Conservation (phyloP, 1,140 invertebrate genomes). For the Bombus soroeensis region DNA sequence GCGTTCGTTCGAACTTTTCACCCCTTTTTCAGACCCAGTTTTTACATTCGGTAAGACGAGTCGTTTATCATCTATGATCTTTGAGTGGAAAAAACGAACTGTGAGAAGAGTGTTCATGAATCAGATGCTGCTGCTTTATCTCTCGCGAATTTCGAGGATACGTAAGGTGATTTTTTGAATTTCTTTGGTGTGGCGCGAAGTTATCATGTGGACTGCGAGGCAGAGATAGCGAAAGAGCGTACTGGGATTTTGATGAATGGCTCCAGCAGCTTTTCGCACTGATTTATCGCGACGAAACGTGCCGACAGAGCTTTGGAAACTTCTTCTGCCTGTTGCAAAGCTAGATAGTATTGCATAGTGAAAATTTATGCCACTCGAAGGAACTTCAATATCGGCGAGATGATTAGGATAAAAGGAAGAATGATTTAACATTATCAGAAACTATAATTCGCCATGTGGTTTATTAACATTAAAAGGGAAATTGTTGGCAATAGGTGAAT, state of each 20-base stretch:
- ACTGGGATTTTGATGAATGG: constrained; percentile 23
- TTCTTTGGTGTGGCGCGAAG: too few relatives aligned
- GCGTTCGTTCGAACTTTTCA: too few relatives aligned
- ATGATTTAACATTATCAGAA: not conserved
- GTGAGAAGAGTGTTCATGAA: not conserved
- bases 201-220: not conserved
- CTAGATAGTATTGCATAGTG: not conserved
- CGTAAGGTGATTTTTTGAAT: not conserved
- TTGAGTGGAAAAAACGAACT: too few relatives aligned
- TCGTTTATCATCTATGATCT: too few relatives aligned
- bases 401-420: not conserved
- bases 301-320: not conserved
- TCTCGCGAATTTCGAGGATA: not conserved
- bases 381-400: not conserved
- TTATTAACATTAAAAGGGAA: not conserved
- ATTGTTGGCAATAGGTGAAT: not conserved
- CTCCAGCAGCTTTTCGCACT: not conserved
- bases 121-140: not conserved
- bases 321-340: not conserved
- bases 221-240: not conserved
- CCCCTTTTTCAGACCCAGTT: too few relatives aligned
- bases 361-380: not conserved
- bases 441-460: not conserved
- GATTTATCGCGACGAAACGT: constrained; percentile 9
- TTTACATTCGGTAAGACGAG: too few relatives aligned